phyloP scores from a whole-genome alignment of 2,888 invertebrate species.

The Eupithecia centaureata region DNA sequence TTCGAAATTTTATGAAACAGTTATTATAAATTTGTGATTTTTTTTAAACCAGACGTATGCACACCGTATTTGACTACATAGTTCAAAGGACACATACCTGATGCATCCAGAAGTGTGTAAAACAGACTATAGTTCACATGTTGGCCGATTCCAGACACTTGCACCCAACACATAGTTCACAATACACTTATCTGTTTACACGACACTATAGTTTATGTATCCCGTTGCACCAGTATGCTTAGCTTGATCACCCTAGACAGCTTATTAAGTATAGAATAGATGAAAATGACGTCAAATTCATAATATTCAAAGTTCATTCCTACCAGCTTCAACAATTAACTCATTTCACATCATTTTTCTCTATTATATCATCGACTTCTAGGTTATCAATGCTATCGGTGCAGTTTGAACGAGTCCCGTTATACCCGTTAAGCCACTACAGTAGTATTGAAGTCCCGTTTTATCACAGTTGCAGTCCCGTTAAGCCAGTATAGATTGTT shows the following conservation, averaged over 20 bases:
- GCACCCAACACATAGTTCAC: not conserved
- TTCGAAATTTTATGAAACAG: not conserved
- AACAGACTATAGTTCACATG: not conserved
- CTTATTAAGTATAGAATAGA: not conserved
- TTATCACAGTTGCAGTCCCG: no score
- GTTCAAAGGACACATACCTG: not conserved
- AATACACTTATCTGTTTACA: not conserved
- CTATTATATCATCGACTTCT: not conserved
- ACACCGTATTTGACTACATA: not conserved
- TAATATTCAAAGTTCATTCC: not conserved
- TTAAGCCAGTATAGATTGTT: conserved; percentile 2
- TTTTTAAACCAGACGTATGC: not conserved
- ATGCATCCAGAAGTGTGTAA: not conserved
- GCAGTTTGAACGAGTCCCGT: not conserved
- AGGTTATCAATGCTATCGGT: not conserved
- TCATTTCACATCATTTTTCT: not conserved
- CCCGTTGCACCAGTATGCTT: not conserved
- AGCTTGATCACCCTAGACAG: not conserved
- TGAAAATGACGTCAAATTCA: not conserved
- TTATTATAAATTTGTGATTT: not conserved
- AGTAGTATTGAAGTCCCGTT: no score
- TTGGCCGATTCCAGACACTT: not conserved
- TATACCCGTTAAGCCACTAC: not conserved
- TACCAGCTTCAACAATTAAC: not conserved
- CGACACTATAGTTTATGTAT: conserved; percentile 2